Percentiles rank a stretch among this genome's conserved stretches.
Conservation (phyloP, 2,797 vertebrate genomes). For the Alfaro cultratus region DNA sequence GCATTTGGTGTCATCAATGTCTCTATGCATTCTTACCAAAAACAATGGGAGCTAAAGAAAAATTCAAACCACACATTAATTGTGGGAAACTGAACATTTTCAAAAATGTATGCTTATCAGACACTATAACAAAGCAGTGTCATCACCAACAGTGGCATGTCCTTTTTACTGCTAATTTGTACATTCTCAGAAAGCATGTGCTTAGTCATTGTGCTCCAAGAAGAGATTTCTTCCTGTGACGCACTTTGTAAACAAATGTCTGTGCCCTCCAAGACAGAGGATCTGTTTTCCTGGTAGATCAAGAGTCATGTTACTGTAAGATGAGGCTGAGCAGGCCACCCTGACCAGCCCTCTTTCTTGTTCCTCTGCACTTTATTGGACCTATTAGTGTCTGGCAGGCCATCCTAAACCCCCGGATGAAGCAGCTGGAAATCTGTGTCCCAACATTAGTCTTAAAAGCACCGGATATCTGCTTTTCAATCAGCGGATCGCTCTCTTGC, state of each 20-base stretch:
- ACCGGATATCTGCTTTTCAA: constrained; percentile 2
- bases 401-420: constrained; percentile 1
- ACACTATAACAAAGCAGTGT: not conserved
- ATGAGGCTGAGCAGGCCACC: constrained; percentile 30
- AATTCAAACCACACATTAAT: not conserved
- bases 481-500: not conserved
- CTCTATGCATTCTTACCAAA: not conserved
- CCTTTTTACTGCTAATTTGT: not conserved
- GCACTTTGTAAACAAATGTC: not conserved
- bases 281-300: not conserved
- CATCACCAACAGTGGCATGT: not conserved
- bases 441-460: constrained; percentile 22
- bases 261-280: not conserved
- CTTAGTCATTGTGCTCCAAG: not conserved
- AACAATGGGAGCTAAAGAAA: too few relatives aligned
- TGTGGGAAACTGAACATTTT: not conserved
- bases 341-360: constrained; percentile 4
- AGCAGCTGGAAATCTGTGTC: constrained; percentile 13
- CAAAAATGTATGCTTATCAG: not conserved
- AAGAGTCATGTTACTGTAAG: constrained; percentile 62
- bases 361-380: constrained; percentile 18
- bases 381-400: constrained; percentile 12
- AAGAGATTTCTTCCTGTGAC: not conserved
- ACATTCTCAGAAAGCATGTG: not conserved
- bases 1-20: not conserved